Evolutionary conservation across 1,140 invertebrate genomes (phyloP), one percentile per base, ranked within the genome.

Genomic region (Lepidurus arcticus): DNA sequence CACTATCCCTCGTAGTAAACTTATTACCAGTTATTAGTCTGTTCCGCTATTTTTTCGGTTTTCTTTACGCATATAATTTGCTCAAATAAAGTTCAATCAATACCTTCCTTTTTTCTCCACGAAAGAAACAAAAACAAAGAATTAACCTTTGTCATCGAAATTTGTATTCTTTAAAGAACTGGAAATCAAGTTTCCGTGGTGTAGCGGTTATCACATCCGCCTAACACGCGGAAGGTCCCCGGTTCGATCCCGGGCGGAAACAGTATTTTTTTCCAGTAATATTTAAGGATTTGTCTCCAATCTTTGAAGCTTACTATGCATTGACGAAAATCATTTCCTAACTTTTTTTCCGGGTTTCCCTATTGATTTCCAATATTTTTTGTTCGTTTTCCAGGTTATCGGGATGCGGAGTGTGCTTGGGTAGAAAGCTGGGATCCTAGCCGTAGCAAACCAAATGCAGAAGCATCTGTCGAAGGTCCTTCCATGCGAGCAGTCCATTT

Each of bases 361-460:
- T 42, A 79, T 16, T 73, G 2, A 42, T 26, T 21, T 65, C 53
- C n/a, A 47, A 73, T 43, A 44, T 42, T 75, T 81, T 10, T 77
- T 34, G 34, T 34, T 65, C 78, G 0, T 79, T 76, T 82, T 80
- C 75, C 82, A 87, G 88, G 89, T 10, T 98, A 97, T 84, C 87
- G 96, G 78, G 93, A 98, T 85, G 95, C 96, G 9, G 93, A 98
- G 83, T 95, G 93, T 85, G 92, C 91, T 8, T 98, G 96, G 90
- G 86, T 97, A 65, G 90, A 94, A 86, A 92, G 92, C 45, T 84
- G 87, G 8, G 91, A 93, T 82, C 90, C 84, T 81, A 82, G 83
- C 5, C 81, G 81, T 3, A 7, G 4, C 5, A 65, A 78, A 80
- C 81, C 80, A 82, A 82, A 79, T 86, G 87, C 79, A 81, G 83